phyloP scores from a whole-genome alignment of 2,113 vertebrate genomes.

The Catagonus wagneri region DNA sequence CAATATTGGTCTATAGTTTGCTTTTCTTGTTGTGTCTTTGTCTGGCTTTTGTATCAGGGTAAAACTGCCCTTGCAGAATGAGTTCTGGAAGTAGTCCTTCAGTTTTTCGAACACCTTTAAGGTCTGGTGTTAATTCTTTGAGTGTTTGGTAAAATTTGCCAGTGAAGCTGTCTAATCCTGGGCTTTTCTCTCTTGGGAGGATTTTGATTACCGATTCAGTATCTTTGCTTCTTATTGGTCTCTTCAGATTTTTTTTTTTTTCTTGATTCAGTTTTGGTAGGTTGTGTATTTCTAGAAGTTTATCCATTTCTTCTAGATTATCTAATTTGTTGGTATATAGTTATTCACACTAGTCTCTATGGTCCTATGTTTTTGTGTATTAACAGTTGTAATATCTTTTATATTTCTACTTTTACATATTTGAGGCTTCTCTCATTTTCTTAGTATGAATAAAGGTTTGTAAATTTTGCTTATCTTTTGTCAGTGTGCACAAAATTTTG shows the following conservation, averaged over 20 bases:
- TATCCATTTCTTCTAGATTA: neutral
- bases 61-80: neutral
- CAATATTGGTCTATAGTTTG: neutral
- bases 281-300: neutral
- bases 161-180: neutral
- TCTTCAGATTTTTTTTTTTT: neutral
- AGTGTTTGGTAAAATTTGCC: neutral
- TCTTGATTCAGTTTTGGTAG: neutral
- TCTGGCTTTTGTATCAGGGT: neutral
- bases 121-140: conserved; percentile 3
- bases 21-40: neutral
- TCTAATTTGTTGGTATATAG: neutral
- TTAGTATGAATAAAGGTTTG: neutral
- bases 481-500: neutral
- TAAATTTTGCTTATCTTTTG: neutral
- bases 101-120: neutral
- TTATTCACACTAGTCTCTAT: neutral
- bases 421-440: neutral
- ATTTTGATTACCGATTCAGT: neutral
- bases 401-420: neutral
- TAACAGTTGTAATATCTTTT: neutral
- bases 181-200: neutral
- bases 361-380: neutral
- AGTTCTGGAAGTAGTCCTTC: neutral
- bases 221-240: neutral